Conservation (phyloP, 2,113 vertebrate species). For the Nothoprocta perdicaria region DNA sequence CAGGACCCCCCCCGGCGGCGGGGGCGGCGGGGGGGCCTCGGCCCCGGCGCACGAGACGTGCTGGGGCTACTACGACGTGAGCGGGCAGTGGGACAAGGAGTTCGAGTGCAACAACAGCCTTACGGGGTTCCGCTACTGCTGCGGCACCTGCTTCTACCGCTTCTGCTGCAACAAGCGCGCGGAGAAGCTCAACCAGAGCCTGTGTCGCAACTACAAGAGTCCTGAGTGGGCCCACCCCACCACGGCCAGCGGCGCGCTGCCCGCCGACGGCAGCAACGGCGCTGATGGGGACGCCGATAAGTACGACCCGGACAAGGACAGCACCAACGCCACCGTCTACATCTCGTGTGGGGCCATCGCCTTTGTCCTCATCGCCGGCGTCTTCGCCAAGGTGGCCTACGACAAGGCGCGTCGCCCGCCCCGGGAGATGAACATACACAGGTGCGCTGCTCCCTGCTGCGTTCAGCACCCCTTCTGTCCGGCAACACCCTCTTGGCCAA, state of each 20-base stretch:
- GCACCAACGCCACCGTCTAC: conserved; percentile 96
- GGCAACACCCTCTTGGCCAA: not conserved
- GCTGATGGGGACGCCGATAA: conserved; percentile 81
- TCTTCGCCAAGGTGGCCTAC: conserved; percentile 96
- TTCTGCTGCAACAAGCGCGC: conserved; percentile 98
- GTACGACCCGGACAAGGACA: conserved; percentile 94
- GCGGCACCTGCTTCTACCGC: conserved; percentile 96
- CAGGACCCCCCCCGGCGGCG: no score
- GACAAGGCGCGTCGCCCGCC: conserved; percentile 97
- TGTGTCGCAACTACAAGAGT: conserved; percentile 91
- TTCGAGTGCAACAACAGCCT: conserved; percentile 98
- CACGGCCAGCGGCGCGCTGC: conserved; percentile 72
- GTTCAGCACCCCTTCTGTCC: not conserved
- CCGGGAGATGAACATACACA: conserved; percentile 99
- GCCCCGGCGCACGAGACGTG: conserved; percentile 88
- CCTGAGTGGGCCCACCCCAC: conserved; percentile 89
- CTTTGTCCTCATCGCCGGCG: conserved; percentile 92
- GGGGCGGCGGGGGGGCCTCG: no score
- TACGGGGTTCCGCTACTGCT: conserved; percentile 97
- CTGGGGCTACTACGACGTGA: conserved; percentile 97
- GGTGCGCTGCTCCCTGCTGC: conserved; percentile 77
- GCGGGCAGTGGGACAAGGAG: conserved; percentile 95
- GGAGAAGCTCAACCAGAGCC: conserved; percentile 92
- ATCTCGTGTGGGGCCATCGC: conserved; percentile 97
- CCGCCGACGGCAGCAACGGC: conserved; percentile 68